These are phyloP conservation scores for Drosophila bifasciata DNA, from an alignment of 1,140 invertebrate genomes.

Conservation along the genomic window DNA sequence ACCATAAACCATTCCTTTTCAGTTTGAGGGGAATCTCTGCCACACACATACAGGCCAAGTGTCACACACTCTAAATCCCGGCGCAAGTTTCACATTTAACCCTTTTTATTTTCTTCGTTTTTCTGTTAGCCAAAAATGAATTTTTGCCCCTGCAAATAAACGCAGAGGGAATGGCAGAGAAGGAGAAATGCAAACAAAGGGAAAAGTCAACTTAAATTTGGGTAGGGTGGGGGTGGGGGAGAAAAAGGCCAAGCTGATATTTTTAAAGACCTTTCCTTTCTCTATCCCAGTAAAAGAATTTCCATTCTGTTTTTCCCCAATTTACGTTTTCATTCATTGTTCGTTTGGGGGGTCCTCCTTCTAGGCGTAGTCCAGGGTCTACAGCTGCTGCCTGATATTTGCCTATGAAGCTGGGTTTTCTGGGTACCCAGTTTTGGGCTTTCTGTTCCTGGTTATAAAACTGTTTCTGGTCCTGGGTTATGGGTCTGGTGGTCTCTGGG, in stretches of 20 bases:
- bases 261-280: conserved; percentile 35
- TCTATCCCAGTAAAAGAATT: not conserved
- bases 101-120: conserved; percentile 21
- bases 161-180: not conserved
- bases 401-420: too few relatives aligned
- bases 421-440: too few relatives aligned
- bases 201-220: conserved; percentile 9
- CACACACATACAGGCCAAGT: conserved; percentile 31
- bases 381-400: too few relatives aligned
- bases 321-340: conserved; percentile 33
- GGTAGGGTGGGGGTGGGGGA: not conserved
- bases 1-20: conserved; percentile 10
- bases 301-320: conserved; percentile 24
- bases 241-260: conserved; percentile 12
- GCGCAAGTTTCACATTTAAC: conserved; percentile 30
- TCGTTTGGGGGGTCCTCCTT: too few relatives aligned
- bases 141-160: conserved; percentile 12
- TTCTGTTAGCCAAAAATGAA: conserved; percentile 28
- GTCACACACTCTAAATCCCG: conserved; percentile 26
- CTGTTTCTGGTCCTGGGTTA: conserved; percentile 12
- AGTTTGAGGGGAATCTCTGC: conserved; percentile 24
- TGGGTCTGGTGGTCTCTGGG: too few relatives aligned
- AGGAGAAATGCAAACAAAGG: conserved; percentile 17
- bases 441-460: too few relatives aligned
- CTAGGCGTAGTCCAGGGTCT: not conserved